Percentiles rank a stretch among this genome's conserved stretches.
Evolutionary conservation across 2,888 invertebrate species (phyloP).

Genomic region (Octodonta nipae): DNA sequence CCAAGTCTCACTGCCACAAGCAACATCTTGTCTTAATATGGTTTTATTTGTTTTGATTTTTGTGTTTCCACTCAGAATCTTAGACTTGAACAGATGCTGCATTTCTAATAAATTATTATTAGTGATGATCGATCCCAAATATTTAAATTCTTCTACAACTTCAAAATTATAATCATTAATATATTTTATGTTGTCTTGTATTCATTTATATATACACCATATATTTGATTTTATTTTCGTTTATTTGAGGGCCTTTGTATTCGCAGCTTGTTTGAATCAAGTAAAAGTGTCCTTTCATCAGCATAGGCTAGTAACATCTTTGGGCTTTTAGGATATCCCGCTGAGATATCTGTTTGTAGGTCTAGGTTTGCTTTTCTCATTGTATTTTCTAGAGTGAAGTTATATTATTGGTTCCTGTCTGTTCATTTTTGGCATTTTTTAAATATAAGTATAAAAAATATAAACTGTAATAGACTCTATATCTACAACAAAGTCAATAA

Average conservation of each 20-base stretch:
- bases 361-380: too few species aligned
- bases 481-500: too few species aligned
- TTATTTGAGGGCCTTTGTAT: neutral
- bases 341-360: too few species aligned
- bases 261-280: neutral
- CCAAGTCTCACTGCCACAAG: neutral
- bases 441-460: too few species aligned
- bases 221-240: neutral
- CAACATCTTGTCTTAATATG: too few species aligned
- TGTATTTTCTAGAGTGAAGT: too few species aligned
- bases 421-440: too few species aligned
- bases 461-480: too few species aligned
- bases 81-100: neutral
- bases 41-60: too few species aligned
- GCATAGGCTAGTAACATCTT: neutral
- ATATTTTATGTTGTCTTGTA: neutral
- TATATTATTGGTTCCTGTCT: too few species aligned
- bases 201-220: neutral
- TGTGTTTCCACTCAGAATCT: neutral
- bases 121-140: neutral
- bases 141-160: neutral
- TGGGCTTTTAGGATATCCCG: neutral
- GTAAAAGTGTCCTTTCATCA: too few species aligned
- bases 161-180: neutral
- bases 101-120: neutral